Base-by-base conservation (phyloP, 2,888 invertebrate genomes). In the Apocheima hispidaria region DNA sequence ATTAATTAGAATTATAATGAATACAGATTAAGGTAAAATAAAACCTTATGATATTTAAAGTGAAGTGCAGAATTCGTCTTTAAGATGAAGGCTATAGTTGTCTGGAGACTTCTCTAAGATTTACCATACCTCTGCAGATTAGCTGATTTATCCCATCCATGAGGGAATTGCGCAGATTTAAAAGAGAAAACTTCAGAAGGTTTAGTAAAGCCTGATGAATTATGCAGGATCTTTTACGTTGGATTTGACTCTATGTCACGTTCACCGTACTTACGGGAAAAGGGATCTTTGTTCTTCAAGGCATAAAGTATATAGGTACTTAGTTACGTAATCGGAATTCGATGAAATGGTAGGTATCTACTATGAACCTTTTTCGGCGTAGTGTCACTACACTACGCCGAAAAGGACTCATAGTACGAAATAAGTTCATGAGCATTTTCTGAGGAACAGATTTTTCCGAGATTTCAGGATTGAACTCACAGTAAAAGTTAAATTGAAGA, bases 181-280 rank as follows among this genome's bases (percentile, higher is more conserved):
- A n/a, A 41, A 60, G 56, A 49, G 46, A 56, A 64, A 68, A 68
- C 56, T 68, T 66, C 55, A 30, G 59, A 57, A 52, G 60, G 58
- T 59, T 66, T 61, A 60, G 49, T 48, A 50, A 62, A 54, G 28
- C 54, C 52, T 55, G 50, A 66, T 70, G 63, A 66, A 70, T 70
- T 66, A 70, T 70, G 68, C 68, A 70, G 56, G 55, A 55, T 57
- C 59, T 60, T 54, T 63, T 63, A 63, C 63, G 60, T 67, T 62
- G 54, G 62, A 64, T 66, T 66, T 51, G 28, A 56, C 41, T 56
- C 36, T 44, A 52, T 48, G 51, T 51, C 51, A 21, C 46, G n/a
- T 57, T 51, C 50, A 44, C 35, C 35, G 50, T 58, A 62, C 51
- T 52, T 60, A 58, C 49, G 44, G 43, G 38, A 46, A 58, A 57